Percentiles rank a stretch among this genome's conserved stretches.
These are phyloP conservation scores for Falco punctatus DNA, from an alignment of 2,113 vertebrate genomes.

Conservation along the genomic window DNA sequence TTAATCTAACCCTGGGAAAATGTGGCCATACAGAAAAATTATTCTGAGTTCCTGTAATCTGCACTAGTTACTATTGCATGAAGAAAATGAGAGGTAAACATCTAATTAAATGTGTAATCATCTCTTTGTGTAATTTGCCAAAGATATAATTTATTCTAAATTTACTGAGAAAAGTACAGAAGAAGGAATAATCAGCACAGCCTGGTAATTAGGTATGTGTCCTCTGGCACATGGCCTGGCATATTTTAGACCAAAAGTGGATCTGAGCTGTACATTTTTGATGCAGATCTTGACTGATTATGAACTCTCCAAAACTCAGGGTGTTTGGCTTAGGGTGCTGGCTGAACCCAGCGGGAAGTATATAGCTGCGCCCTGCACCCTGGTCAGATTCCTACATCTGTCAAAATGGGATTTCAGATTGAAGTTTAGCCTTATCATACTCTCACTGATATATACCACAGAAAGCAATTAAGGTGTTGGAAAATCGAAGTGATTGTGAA, in stretches of 20 bases:
- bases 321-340: not conserved
- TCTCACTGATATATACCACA: not conserved
- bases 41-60: slow-evolving; percentile 62
- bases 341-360: not conserved
- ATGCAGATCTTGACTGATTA: slow-evolving; percentile 14
- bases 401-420: not conserved
- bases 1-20: slow-evolving; percentile 53
- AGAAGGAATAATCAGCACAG: slow-evolving; percentile 68
- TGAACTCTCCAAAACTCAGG: not conserved
- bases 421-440: not conserved
- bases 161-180: slow-evolving; percentile 69
- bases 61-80: slow-evolving; percentile 23
- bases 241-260: slow-evolving; percentile 28
- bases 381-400: not conserved
- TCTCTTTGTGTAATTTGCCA: slow-evolving; percentile 51
- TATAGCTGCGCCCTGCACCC: not conserved
- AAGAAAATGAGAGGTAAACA: slow-evolving; percentile 62
- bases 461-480: slow-evolving; percentile 1
- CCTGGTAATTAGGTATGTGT: slow-evolving; percentile 67
- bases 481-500: slow-evolving; percentile 4
- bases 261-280: not conserved
- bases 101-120: slow-evolving; percentile 72
- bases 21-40: slow-evolving; percentile 39
- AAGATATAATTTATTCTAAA: slow-evolving; percentile 75
- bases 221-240: not conserved